These are phyloP conservation scores for Mimumesa dahlbomi DNA, from an alignment of 2,888 invertebrate species.

Conservation along the genomic window DNA sequence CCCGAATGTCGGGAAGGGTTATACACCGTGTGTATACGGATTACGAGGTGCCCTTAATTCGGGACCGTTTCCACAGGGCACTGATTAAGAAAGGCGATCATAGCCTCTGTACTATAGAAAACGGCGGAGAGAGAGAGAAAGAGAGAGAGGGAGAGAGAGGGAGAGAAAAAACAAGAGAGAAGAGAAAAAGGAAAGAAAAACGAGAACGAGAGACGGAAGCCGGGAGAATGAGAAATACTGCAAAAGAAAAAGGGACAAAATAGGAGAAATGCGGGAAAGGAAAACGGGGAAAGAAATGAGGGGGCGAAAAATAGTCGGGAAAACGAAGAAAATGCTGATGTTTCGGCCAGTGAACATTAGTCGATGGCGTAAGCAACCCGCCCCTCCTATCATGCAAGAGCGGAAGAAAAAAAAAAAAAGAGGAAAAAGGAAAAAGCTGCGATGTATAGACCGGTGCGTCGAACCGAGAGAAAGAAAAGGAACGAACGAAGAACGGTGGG, in stretches of 20 bases:
- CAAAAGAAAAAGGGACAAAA: constrained; percentile 21
- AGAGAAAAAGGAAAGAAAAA: neutral
- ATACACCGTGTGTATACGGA: constrained; percentile 2
- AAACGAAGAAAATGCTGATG: constrained; percentile 38
- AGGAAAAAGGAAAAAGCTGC: constrained; percentile 36
- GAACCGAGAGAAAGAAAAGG: constrained; percentile 43
- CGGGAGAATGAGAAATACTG: constrained; percentile 5
- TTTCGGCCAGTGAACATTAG: constrained; percentile 54
- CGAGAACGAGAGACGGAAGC: neutral
- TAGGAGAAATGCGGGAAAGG: constrained; percentile 35
- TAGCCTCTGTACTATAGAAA: neutral
- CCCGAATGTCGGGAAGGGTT: constrained; percentile 6
- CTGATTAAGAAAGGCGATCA: constrained; percentile 31
- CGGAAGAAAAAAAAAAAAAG: constrained; percentile 18
- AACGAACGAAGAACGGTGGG: constrained; percentile 6
- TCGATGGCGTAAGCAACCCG: constrained; percentile 50
- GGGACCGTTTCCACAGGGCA: constrained; percentile 16
- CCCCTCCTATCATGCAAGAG: constrained; percentile 40
- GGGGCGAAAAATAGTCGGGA: constrained; percentile 35
- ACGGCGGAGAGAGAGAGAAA: constrained; percentile 1
- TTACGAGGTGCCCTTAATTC: constrained; percentile 26
- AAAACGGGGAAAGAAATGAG: constrained; percentile 9
- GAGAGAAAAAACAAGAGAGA: neutral
- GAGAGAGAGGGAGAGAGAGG: neutral
- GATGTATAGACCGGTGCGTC: constrained; percentile 45